phyloP scores from a whole-genome alignment of 1,140 invertebrate species.

The Cherax quadricarinatus region DNA sequence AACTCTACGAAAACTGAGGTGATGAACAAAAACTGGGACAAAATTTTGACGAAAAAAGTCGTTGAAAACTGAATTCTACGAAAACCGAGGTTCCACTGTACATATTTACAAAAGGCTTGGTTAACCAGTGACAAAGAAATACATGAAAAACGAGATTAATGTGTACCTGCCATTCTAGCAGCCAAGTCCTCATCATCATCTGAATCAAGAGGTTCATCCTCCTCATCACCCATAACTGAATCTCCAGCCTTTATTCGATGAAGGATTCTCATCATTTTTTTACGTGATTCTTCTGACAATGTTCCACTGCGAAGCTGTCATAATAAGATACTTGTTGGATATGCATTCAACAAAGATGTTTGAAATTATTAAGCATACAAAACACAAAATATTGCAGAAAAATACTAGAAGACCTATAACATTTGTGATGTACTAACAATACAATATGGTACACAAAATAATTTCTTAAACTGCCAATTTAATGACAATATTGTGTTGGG shows the following conservation, averaged over 20 bases:
- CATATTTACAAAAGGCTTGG: too few species aligned
- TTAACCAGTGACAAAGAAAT: background rate
- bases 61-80: too few species aligned
- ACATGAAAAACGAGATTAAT: background rate
- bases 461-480: too few species aligned
- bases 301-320: constrained; percentile 25
- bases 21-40: too few species aligned
- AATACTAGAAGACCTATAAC: background rate
- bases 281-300: constrained; percentile 46
- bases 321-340: constrained; percentile 63
- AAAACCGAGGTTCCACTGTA: too few species aligned
- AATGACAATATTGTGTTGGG: too few species aligned
- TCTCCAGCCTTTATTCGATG: constrained; percentile 58
- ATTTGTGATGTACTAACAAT: background rate
- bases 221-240: constrained; percentile 23
- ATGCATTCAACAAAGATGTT: constrained; percentile 73
- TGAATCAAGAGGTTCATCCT: constrained; percentile 83
- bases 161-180: constrained; percentile 74
- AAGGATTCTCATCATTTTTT: constrained; percentile 63
- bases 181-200: constrained; percentile 79
- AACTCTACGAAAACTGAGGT: too few species aligned
- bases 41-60: too few species aligned
- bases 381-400: background rate
- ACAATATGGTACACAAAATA: background rate
- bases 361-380: background rate